A percentile compares a stretch with the other conserved stretches of the same genome.
phyloP scores from a whole-genome alignment of 2,888 invertebrate genomes.

The Onchidella celtica region DNA sequence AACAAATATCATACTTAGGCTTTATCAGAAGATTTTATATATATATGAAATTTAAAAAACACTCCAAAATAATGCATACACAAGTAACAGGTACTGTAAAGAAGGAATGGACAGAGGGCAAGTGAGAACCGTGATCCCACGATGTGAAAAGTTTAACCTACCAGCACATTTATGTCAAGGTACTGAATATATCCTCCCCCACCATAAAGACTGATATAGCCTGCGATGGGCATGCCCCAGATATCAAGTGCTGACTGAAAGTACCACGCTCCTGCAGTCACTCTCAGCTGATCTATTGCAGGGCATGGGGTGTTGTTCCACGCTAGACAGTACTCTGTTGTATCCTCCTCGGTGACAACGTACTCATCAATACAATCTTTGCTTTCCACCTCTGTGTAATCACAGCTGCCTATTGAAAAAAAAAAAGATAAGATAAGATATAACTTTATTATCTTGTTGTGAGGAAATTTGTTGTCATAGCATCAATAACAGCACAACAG shows the following conservation, averaged over 20 bases:
- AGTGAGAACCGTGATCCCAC: no score
- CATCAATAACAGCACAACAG: no score
- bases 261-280: slow-evolving; percentile 59
- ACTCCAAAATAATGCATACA: no score
- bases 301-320: slow-evolving; percentile 54
- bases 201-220: slow-evolving; percentile 59
- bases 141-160: slow-evolving; percentile 1
- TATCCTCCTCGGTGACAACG: slow-evolving; percentile 53
- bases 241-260: slow-evolving; percentile 52
- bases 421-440: no score
- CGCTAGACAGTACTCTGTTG: slow-evolving; percentile 52
- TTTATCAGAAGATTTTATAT: no score
- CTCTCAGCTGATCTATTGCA: slow-evolving; percentile 27
- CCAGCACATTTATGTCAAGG: slow-evolving; percentile 51
- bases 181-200: slow-evolving; percentile 64
- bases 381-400: neutral
- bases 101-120: no score
- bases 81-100: no score
- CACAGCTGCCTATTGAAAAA: slow-evolving; percentile 32
- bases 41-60: no score
- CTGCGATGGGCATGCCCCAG: slow-evolving; percentile 58
- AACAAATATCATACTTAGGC: no score
- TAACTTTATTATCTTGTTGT: no score
- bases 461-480: no score
- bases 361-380: slow-evolving; percentile 46